Percentiles rank a stretch among this genome's conserved stretches.
These are phyloP conservation scores for Perdita meconis DNA, from an alignment of 2,888 invertebrate genomes.

Conservation along the genomic window DNA sequence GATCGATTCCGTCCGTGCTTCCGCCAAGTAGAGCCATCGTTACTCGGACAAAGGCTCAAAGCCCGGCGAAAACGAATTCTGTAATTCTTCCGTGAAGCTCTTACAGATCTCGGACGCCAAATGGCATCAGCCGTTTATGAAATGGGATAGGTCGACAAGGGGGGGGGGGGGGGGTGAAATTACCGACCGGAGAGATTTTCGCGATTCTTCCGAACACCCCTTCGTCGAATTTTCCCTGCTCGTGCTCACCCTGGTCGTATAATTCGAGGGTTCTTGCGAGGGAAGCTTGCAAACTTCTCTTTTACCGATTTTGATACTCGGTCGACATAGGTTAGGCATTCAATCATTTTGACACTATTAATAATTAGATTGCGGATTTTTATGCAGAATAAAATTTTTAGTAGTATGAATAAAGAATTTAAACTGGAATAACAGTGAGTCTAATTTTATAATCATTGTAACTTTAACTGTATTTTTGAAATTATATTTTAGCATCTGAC, in stretches of 20 bases:
- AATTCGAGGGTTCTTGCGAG: neutral
- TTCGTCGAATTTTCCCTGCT: constrained; percentile 1
- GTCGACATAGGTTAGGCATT: no score
- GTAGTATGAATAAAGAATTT: no score
- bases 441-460: no score
- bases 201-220: constrained; percentile 28
- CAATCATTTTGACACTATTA: no score
- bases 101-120: constrained; percentile 34
- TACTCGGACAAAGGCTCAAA: constrained; percentile 68
- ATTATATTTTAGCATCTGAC: no score
- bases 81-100: constrained; percentile 56
- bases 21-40: constrained; percentile 62
- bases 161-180: constrained; percentile 40
- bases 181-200: constrained; percentile 43
- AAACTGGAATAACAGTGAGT: no score
- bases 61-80: constrained; percentile 63
- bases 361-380: no score
- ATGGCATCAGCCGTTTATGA: constrained; percentile 55
- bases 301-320: no score
- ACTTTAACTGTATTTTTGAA: no score
- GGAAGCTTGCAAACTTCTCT: no score
- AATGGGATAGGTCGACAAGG: constrained; percentile 37
- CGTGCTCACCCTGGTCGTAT: neutral
- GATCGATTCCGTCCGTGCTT: constrained; percentile 52
- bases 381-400: no score